Base-by-base conservation (phyloP, 2,797 vertebrate species). In the Linurgus olivaceus region DNA sequence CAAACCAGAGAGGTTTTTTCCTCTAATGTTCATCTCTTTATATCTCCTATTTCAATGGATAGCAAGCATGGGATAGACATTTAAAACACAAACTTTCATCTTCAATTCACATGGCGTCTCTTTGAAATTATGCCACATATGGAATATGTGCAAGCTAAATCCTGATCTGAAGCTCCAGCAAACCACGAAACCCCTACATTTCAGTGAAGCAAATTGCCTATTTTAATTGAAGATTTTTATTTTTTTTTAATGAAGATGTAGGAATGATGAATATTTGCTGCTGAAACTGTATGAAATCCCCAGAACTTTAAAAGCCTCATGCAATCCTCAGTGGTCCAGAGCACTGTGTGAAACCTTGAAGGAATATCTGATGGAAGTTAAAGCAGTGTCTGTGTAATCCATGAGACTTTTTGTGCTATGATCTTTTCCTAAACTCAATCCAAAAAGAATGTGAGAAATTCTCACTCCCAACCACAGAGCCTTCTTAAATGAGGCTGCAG, bases 41-140 rank as follows among this genome's bases (percentile, higher is more conserved):
- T 83, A 65, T 75, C 28, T 68, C 10, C 11, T 90, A 11, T 91
- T 94, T 92, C 65, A 89, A 71, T 6, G 4, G 42, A 54, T 15
- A 86, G 11, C 31, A 83, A 93, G 85, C 55, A 63, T 42, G 75
- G 12, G 35, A 67, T 18, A 94, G 85, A 63, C 10, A 51, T 86
- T 87, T 91, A 91, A 91, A 96, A 79, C 29, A 74, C 28, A 80
- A 74, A 82, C 74, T 91, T 91, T 93, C 31, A 88, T 90, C 76
- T 86, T 80, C 67, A 83, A 61, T 75, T 90, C 75, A 71, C 21
- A 33, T 54, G 77, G 54, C 3, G 28, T 81, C 50, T 63, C 91
- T 93, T 96, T 94, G 91, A 94, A 94, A 92, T 76, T 87, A 74
- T 91, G 37, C 50, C 72, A 82, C 77, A 63, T 82, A 87, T 70